A percentile compares a stretch with the other conserved stretches of the same genome.
Conservation (phyloP, 1,140 invertebrate species). For the Platorchestia sp. region DNA sequence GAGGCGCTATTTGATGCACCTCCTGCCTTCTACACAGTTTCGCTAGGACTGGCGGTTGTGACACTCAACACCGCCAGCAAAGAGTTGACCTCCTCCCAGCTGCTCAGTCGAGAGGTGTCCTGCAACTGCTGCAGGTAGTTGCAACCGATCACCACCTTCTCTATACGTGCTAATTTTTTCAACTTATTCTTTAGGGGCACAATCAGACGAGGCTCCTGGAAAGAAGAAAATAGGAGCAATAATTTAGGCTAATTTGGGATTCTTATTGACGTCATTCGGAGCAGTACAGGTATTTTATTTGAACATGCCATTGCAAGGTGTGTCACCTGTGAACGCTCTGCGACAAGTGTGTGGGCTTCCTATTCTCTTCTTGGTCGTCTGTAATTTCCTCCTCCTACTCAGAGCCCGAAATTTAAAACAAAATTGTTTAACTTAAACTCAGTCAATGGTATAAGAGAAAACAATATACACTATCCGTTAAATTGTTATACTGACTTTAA, state of each 20-base stretch:
- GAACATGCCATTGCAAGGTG: not conserved
- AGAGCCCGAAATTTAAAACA: not conserved
- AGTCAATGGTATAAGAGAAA: not conserved
- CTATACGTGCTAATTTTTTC: not conserved
- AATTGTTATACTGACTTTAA: not conserved
- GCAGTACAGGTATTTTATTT: not conserved
- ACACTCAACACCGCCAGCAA: not conserved
- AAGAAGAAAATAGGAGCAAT: not conserved
- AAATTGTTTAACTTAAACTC: not conserved
- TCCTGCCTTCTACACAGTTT: not conserved
- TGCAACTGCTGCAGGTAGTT: slow-evolving; percentile 25
- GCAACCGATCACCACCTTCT: slow-evolving; percentile 14
- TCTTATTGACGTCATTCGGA: not conserved
- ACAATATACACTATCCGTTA: not conserved
- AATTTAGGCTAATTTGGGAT: not conserved
- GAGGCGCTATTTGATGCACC: slow-evolving; percentile 49
- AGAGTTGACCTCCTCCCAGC: not conserved
- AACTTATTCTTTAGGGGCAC: not conserved
- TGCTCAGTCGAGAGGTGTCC: slow-evolving; percentile 18
- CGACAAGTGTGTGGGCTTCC: slow-evolving; percentile 46
- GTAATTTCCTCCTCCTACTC: slow-evolving; percentile 15
- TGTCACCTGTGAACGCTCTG: not conserved
- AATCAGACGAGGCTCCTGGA: slow-evolving; percentile 21
- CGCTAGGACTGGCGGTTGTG: slow-evolving; percentile 36
- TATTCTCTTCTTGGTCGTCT: not conserved